Base-by-base conservation (phyloP, 2,113 vertebrate genomes). In the Asarcornis scutulata region DNA sequence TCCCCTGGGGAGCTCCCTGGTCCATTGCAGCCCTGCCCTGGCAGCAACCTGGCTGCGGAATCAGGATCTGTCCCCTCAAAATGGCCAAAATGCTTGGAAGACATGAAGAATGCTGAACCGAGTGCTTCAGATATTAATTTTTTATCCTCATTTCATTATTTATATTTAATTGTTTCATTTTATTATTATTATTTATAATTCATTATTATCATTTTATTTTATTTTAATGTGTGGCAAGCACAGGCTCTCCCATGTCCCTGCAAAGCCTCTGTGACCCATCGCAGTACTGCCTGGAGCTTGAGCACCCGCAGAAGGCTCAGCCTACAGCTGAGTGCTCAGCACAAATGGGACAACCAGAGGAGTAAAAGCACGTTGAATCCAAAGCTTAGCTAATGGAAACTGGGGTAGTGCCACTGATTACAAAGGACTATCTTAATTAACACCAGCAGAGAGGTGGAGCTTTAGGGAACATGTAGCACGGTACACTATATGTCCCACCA, bases 381-480 rank as follows among this genome's bases (percentile, higher is more conserved):
- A 82, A 84, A 95, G 66, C 86, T 52, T 17, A 73, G 58, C 77
- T 92, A 87, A 93, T 89, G 84, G 88, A 80, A 78, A 52, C 17
- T 94, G 88, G 88, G 92, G 73, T 22, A 71, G 50, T 0, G 17
- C 86, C 81, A 82, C 86, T 87, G 95, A 94, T 95, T 94, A 56
- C 90, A 46, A 60, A 88, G 85, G 83, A 88, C 88, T 90, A 44
- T 62, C 86, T 83, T 94, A 92, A 92, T 91, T 96, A 93, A 73
- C 55, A 4, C 66, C 67, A 73, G 71, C 78, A 85, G 62, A 87
- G 95, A 76, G 67, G 3, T 0, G 0, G 86, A 79, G 88, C 67
- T 86, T 89, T 94, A 69, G 64, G 64, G 83, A 89, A 85, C 85
- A 67, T n/a, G 85, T 88, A 96, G 34, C 59, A 77, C 40, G 31